Base-by-base conservation (phyloP, 2,888 invertebrate genomes). In the Drosophila mimetica region DNA sequence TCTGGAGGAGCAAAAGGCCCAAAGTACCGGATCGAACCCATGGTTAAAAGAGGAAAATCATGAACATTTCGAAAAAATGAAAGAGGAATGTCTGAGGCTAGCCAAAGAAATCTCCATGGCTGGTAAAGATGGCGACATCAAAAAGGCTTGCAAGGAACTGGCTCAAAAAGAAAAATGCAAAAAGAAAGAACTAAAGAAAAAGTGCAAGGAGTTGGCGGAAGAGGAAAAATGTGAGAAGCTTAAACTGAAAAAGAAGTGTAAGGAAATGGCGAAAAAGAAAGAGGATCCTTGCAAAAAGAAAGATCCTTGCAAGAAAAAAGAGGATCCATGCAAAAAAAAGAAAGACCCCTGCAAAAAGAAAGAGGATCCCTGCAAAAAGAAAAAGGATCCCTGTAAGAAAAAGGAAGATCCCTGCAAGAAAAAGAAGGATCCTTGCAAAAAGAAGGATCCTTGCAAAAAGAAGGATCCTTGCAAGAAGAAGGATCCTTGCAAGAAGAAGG, bases 11-110 rank as follows among this genome's bases (percentile, higher is more conserved):
- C 53, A 50, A 2, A 14, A 53, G 20, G 30, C 11, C 5, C 48
- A 20, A 14, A 20, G 47, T 5, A 25, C 7, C 2, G n/a, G 18
- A 20, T 3, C 4, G 7, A 53, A 13, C 5, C 48, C 14, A 7
- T 53, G 28, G 52, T 13, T 52, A 7, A 16, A 34, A 7, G 54
- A 51, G 13, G 32, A 54, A 4, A 13, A 52, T 9, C n/a, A n/a
- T 13, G 7, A 53, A 2, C 22, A 53, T 16, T 16, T 54, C 6
- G 16, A 25, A 25, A 14, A 14, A 9, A 14, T 44, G 9, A 9
- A 9, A 9, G 9, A 14, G 2, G 25, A 16, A 28, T 44, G 44
- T 11, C 16, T 9, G 16, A 52, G 6, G 13, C 16, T 54, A 2
- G 16, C 16, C 22, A 16, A 53, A 1, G 16, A 54, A 4, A 16